phyloP scores from a whole-genome alignment of 2,888 invertebrate genomes.

The Drosophila multiciliata region DNA sequence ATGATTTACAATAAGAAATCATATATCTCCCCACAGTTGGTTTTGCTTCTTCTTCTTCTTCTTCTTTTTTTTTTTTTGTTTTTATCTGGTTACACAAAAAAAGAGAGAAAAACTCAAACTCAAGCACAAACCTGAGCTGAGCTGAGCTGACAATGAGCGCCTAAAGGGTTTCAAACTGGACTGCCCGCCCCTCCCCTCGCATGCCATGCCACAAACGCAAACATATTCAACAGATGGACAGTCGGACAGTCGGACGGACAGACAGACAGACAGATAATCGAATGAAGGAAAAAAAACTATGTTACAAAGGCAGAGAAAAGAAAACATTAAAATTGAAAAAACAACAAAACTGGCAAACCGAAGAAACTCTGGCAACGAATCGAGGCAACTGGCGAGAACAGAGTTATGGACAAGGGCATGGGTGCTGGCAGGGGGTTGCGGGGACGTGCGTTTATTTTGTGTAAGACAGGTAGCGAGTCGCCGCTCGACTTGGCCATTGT shows the following conservation, averaged over 20 bases:
- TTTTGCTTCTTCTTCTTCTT: slow-evolving; percentile 29
- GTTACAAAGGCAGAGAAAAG: slow-evolving; percentile 66
- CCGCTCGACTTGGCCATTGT: slow-evolving; percentile 65
- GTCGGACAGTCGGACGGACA: slow-evolving; percentile 1
- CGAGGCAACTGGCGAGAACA: slow-evolving; percentile 57
- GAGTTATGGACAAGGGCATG: slow-evolving; percentile 4
- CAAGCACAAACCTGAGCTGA: slow-evolving; percentile 50
- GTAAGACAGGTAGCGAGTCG: slow-evolving; percentile 77
- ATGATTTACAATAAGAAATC: slow-evolving; percentile 79
- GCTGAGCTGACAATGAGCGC: slow-evolving; percentile 79
- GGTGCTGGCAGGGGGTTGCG: slow-evolving; percentile 10
- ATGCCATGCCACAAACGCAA: slow-evolving; percentile 5
- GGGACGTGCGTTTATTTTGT: slow-evolving; percentile 78
- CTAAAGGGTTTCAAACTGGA: slow-evolving; percentile 74
- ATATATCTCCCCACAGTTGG: slow-evolving; percentile 60
- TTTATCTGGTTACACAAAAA: slow-evolving; percentile 61
- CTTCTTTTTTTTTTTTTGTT: slow-evolving; percentile 32
- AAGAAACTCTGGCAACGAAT: slow-evolving; percentile 49
- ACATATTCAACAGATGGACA: slow-evolving; percentile 52
- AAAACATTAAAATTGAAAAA: slow-evolving; percentile 60
- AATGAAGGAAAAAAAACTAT: slow-evolving; percentile 59
- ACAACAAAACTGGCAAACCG: slow-evolving; percentile 48
- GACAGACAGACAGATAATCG: slow-evolving; percentile 31
- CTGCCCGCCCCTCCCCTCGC: slow-evolving; percentile 13
- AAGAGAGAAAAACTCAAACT: background rate